Evolutionary conservation across 2,888 invertebrate genomes (phyloP).

Genomic region (Anthrax anthrax): DNA sequence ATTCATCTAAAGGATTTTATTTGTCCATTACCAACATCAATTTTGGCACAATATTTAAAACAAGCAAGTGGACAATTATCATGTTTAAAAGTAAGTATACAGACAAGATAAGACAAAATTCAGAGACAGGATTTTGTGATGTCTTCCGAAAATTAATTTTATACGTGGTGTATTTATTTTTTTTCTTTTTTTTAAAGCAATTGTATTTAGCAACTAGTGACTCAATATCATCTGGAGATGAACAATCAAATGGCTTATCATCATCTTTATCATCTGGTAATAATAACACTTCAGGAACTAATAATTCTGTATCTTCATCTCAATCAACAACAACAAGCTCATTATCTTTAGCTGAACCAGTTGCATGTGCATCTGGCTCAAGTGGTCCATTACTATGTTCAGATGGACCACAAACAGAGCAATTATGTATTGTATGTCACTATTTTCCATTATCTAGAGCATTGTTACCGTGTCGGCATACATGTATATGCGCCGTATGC

Average conservation of each 20-base stretch:
- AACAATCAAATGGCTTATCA: slow-evolving; percentile 19
- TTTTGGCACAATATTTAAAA: slow-evolving; percentile 73
- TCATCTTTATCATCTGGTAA: too few species aligned
- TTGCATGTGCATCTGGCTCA: slow-evolving; percentile 30
- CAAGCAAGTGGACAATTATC: slow-evolving; percentile 70
- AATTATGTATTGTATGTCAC: slow-evolving; percentile 71
- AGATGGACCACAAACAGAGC: slow-evolving; percentile 39
- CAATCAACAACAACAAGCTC: slow-evolving; percentile 17
- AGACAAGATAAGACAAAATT: too few species aligned
- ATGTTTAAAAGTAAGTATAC: slow-evolving; percentile 59
- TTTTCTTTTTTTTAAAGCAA: slow-evolving; percentile 41
- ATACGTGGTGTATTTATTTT: too few species aligned
- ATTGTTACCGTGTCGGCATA: slow-evolving; percentile 71
- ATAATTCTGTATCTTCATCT: slow-evolving; percentile 33
- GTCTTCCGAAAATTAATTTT: too few species aligned
- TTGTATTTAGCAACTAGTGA: slow-evolving; percentile 60
- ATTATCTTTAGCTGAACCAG: slow-evolving; percentile 41
- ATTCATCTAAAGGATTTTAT: slow-evolving; percentile 71
- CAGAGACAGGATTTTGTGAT: too few species aligned
- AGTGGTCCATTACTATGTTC: slow-evolving; percentile 18
- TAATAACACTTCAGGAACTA: too few species aligned
- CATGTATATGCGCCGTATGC: slow-evolving; percentile 70
- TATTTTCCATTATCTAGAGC: slow-evolving; percentile 62
- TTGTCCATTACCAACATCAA: slow-evolving; percentile 64
- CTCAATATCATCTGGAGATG: slow-evolving; percentile 40